These are phyloP conservation scores for Drosophila malerkotliana DNA, from an alignment of 1,140 invertebrate species.

Conservation along the genomic window DNA sequence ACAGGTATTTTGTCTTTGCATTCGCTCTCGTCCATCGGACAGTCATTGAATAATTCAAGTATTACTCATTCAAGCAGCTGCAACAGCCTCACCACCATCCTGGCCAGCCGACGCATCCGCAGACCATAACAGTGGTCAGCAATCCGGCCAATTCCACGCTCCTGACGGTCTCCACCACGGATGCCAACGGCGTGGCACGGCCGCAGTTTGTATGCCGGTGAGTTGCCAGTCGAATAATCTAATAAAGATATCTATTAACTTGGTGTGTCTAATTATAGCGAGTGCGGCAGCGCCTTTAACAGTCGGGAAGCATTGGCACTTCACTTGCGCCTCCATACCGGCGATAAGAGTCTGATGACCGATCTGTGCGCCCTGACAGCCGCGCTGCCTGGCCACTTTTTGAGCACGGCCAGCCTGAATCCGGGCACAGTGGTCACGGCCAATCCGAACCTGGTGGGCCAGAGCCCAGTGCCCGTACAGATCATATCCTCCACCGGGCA, in stretches of 20 bases:
- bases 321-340: conserved; percentile 92
- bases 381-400: conserved; percentile 88
- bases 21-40: no score
- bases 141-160: conserved; percentile 78
- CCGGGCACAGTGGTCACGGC: conserved; percentile 80
- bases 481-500: conserved; percentile 84
- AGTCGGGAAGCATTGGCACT: conserved; percentile 90
- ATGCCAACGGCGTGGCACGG: conserved; percentile 65
- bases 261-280: conserved; percentile 78
- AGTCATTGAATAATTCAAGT: conserved; percentile 66
- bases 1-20: conserved; percentile 42
- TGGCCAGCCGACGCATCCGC: conserved; percentile 78
- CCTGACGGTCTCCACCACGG: conserved; percentile 74
- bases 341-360: conserved; percentile 92
- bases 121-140: conserved; percentile 83
- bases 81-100: conserved; percentile 84
- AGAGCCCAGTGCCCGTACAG: conserved; percentile 82
- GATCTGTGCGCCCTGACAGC: conserved; percentile 92
- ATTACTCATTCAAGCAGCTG: conserved; percentile 65
- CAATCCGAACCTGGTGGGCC: conserved; percentile 79
- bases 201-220: conserved; percentile 84
- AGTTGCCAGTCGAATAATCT: conserved; percentile 3
- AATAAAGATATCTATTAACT: no score
- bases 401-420: conserved; percentile 85
- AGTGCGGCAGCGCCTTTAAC: conserved; percentile 88